Conservation (phyloP, 2,888 invertebrate genomes). For the Melanostoma mellinum region DNA sequence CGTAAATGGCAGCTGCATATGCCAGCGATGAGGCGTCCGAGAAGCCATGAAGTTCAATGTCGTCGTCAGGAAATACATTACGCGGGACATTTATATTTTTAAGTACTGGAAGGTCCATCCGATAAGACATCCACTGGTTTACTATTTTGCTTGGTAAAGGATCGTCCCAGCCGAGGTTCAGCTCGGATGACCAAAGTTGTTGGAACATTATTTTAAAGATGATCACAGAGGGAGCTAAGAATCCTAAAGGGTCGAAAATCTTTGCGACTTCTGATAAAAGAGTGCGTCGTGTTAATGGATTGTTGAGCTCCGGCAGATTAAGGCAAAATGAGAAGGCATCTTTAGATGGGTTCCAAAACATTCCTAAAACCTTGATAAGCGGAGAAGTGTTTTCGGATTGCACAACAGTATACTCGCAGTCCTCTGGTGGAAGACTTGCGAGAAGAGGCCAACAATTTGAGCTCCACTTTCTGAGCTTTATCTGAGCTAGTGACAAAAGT, state of each 20-base stretch:
- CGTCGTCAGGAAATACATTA: no score
- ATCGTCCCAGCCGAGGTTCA: conserved; percentile 7
- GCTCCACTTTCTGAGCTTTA: conserved; percentile 9
- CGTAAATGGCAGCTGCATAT: no score
- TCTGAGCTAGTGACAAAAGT: no score
- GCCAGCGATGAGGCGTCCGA: no score
- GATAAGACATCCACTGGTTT: no score
- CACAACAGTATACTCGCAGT: background rate
- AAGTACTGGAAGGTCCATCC: no score
- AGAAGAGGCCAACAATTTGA: conserved; percentile 9
- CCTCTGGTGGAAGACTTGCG: background rate
- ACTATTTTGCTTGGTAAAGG: no score
- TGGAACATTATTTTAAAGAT: conserved; percentile 10
- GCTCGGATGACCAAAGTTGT: conserved; percentile 9
- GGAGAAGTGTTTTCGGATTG: background rate
- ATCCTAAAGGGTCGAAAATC: conserved; percentile 10
- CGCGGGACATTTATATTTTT: no score
- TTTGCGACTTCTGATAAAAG: conserved; percentile 8
- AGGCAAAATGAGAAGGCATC: background rate
- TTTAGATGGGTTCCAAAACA: background rate
- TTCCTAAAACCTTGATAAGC: background rate
- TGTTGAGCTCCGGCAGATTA: background rate
- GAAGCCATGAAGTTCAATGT: no score
- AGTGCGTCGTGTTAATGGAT: background rate
- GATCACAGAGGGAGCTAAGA: conserved; percentile 11